Conservation (phyloP, 2,888 invertebrate species). For the Nomada fabriciana region DNA sequence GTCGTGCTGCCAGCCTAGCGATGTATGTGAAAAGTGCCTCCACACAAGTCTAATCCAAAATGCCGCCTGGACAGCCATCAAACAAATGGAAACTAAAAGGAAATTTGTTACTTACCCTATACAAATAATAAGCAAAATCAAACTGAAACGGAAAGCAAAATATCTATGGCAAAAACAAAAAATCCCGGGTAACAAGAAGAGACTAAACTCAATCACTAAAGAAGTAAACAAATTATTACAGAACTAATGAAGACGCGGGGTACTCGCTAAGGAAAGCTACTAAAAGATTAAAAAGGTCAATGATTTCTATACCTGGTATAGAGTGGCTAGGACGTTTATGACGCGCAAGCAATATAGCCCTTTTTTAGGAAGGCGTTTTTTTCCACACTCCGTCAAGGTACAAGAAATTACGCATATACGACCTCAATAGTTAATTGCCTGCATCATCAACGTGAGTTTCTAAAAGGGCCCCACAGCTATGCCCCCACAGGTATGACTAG, state of each 20-base stretch:
- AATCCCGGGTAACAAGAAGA: not conserved
- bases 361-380: too few relatives aligned
- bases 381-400: too few relatives aligned
- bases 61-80: not conserved
- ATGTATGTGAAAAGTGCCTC: too few relatives aligned
- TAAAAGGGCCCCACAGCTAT: too few relatives aligned
- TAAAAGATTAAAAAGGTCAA: not conserved
- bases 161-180: slow-evolving; percentile 8
- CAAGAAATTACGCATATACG: too few relatives aligned
- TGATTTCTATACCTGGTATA: not conserved
- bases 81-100: not conserved
- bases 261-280: slow-evolving; percentile 15
- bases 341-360: too few relatives aligned
- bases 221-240: slow-evolving; percentile 13
- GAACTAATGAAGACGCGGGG: not conserved
- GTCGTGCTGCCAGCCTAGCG: too few relatives aligned
- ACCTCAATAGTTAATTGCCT: too few relatives aligned
- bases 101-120: not conserved
- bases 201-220: slow-evolving; percentile 11
- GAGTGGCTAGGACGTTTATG: too few relatives aligned
- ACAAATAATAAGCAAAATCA: not conserved
- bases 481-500: too few relatives aligned
- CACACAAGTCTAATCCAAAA: not conserved
- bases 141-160: not conserved
- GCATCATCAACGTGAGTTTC: too few relatives aligned